Evolutionary conservation across 2,888 invertebrate genomes (phyloP).

Genomic region (Drosophila pseudotakahashii): DNA sequence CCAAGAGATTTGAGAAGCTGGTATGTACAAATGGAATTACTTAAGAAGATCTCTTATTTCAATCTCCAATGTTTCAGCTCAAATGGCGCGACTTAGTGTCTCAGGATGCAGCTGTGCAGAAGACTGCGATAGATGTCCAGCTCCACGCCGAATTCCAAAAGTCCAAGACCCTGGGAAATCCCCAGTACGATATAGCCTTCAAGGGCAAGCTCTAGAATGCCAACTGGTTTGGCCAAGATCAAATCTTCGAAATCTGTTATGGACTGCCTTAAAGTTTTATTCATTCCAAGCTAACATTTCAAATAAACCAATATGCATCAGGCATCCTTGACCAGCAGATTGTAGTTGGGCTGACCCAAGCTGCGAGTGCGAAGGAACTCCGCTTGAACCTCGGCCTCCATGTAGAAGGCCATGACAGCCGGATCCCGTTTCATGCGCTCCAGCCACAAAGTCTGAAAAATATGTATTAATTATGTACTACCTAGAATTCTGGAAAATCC

Average conservation of each 20-base stretch:
- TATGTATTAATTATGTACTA: not conserved
- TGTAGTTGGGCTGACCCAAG: constrained; percentile 87
- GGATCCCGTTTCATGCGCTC: constrained; percentile 89
- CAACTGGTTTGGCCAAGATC: not conserved
- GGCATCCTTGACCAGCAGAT: constrained; percentile 66
- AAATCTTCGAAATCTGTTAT: not conserved
- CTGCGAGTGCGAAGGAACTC: constrained; percentile 89
- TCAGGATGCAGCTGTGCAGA: constrained; percentile 88
- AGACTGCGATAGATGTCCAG: constrained; percentile 88
- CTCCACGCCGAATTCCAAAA: constrained; percentile 90
- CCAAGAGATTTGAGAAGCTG: constrained; percentile 44
- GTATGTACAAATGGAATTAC: constrained; percentile 49
- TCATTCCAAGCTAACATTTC: constrained; percentile 15
- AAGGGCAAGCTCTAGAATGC: constrained; percentile 10
- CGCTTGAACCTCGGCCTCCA: constrained; percentile 90
- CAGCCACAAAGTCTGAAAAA: constrained; percentile 87
- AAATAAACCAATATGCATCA: constrained; percentile 38
- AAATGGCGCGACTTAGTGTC: constrained; percentile 90
- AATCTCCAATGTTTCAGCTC: constrained; percentile 15
- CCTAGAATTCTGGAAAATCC: no score
- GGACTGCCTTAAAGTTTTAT: constrained; percentile 50
- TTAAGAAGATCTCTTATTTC: not conserved
- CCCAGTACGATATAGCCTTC: constrained; percentile 84
- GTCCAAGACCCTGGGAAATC: constrained; percentile 88
- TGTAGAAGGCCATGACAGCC: constrained; percentile 88